These are phyloP conservation scores for Aphrocallistes beatrix DNA, from an alignment of 37 sponge, comb jelly and placozoan genomes.

Conservation along the genomic window DNA sequence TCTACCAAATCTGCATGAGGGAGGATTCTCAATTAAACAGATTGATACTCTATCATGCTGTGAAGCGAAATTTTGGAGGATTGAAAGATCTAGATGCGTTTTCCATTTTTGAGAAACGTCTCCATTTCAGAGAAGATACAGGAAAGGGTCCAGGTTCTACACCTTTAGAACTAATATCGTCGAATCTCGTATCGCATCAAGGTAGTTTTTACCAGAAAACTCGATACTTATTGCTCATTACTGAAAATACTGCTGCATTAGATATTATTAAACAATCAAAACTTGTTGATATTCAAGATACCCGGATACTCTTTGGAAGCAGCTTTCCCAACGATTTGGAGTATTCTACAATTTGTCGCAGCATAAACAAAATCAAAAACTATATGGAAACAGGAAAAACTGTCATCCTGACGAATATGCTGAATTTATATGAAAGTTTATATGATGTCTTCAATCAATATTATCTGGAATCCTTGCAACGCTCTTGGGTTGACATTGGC, in stretches of 20 bases:
- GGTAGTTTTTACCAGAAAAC: not conserved
- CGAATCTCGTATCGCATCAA: not conserved
- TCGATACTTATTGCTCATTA: constrained; percentile 36
- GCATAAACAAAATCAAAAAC: constrained; percentile 32
- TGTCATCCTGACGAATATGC: constrained; percentile 30
- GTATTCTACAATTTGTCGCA: constrained; percentile 33
- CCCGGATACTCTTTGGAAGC: constrained; percentile 33
- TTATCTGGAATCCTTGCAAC: not conserved
- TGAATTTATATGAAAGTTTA: constrained; percentile 43
- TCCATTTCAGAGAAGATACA: not conserved
- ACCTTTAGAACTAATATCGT: not conserved
- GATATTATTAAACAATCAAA: constrained; percentile 23
- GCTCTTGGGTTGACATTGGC: constrained; percentile 27
- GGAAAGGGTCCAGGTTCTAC: not conserved
- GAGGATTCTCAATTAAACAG: not conserved
- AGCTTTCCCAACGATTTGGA: constrained; percentile 40
- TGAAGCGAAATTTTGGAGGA: constrained; percentile 25
- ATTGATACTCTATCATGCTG: not conserved
- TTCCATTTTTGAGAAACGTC: not conserved
- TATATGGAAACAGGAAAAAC: constrained; percentile 31
- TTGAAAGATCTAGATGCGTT: not conserved
- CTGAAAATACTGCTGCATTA: constrained; percentile 30
- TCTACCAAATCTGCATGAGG: not conserved
- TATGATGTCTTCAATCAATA: constrained; percentile 40
- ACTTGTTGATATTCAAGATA: not conserved